These are phyloP conservation scores for Vireo altiloquus DNA, from an alignment of 2,113 vertebrate species.

Conservation along the genomic window DNA sequence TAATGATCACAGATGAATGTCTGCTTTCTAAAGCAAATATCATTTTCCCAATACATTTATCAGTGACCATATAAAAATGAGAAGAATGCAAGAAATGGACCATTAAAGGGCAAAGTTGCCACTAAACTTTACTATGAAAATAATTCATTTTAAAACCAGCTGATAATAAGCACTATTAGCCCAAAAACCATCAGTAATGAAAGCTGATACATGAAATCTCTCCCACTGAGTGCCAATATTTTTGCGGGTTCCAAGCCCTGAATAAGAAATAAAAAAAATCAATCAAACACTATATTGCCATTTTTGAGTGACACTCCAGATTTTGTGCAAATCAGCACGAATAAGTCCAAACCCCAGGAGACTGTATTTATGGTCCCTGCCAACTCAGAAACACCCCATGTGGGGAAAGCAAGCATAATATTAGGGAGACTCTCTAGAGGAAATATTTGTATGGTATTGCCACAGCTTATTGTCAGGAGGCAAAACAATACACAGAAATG, in stretches of 20 bases:
- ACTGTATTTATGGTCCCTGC: background rate
- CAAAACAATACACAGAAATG: background rate
- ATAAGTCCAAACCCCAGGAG: background rate
- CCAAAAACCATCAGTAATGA: background rate
- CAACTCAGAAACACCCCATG: background rate
- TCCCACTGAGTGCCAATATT: background rate
- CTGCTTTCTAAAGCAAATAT: background rate
- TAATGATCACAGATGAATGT: background rate
- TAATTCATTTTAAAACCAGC: background rate
- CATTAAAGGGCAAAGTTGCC: background rate
- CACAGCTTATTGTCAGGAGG: background rate
- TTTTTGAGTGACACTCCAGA: background rate
- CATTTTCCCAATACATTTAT: background rate
- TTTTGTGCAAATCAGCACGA: background rate
- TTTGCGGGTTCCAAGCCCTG: background rate
- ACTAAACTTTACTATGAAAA: background rate
- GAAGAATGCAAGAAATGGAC: background rate
- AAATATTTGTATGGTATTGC: background rate
- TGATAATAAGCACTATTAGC: background rate
- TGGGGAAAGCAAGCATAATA: background rate
- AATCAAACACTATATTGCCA: background rate
- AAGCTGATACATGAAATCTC: background rate
- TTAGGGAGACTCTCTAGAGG: background rate
- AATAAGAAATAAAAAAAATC: background rate
- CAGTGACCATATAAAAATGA: background rate